Evolutionary conservation across 2,888 invertebrate genomes (phyloP), one percentile per base, ranked within the genome.

Genomic region (Parascotia fuliginaria): DNA sequence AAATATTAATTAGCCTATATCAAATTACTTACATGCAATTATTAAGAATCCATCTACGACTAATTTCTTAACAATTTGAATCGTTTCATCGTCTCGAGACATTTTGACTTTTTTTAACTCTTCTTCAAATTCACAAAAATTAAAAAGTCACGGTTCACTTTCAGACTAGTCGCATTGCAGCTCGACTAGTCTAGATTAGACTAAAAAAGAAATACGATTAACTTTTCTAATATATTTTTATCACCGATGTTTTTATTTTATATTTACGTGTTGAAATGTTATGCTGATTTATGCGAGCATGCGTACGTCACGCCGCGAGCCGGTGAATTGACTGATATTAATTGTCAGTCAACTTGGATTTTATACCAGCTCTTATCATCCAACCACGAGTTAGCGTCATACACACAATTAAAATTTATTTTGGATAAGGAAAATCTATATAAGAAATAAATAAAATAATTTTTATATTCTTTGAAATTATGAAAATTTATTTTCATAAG

Each of bases 41-140:
- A 88, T 54, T 4, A 87, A 52, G 41, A 85, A 77, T 41, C 76
- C 75, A 60, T 89, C 89, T 1, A 85, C 43, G 9, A 88, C 84
- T 24, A 89, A 58, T 57, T 85, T 89, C 65, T 79, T 75, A 19
- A 86, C 42, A 15, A 81, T 69, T 39, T 79, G 69, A 15, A 85
- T 68, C 0, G 83, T 75, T 2, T 57, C 53, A 9, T 79, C 77
- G 60, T 82, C 76, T 32, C 58, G 71, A 44, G 50, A 45, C 50
- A 51, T 51, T 7, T 50, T 44, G 31, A 6, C 16, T n/a, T 12
- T 3, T 6, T 3, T n/a, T 1, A 24, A 11, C 9, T 15, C 14
- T 19, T 33, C 6, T 15, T 11, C 11, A 42, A 42, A 31, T 7
- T 13, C 7, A 31, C 31, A 9, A 1, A 24, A 1, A 1, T 24